Evolutionary conservation across 92 coral and sea anemone species (phyloP).

Genomic region (Pocillopora grandis): DNA sequence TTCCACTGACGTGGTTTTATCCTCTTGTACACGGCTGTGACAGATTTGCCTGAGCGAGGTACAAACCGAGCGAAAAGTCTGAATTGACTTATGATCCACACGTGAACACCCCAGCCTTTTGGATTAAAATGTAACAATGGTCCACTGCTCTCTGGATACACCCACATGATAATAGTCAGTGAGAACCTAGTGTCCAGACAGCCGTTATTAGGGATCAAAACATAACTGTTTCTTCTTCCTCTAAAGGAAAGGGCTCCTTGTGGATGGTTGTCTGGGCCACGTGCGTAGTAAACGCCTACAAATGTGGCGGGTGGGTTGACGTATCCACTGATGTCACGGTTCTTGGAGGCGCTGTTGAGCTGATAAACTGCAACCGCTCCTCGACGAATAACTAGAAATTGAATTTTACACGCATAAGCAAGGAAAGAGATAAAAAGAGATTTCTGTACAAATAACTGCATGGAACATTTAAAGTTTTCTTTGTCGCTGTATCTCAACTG

Average conservation of each 20-base stretch:
- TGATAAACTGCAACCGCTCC: slow-evolving; percentile 58
- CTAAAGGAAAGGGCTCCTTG: slow-evolving; percentile 56
- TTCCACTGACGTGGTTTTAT: slow-evolving; percentile 58
- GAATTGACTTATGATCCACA: slow-evolving; percentile 35
- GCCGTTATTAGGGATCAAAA: slow-evolving; percentile 65
- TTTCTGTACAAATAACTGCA: background rate
- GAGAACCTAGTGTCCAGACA: slow-evolving; percentile 63
- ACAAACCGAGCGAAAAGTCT: slow-evolving; percentile 50
- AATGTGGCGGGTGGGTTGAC: slow-evolving; percentile 56
- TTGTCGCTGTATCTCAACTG: background rate
- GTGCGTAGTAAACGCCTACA: slow-evolving; percentile 39
- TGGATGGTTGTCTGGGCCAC: slow-evolving; percentile 64
- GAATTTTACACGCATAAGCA: background rate
- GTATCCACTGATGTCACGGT: slow-evolving; percentile 52
- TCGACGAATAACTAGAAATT: slow-evolving; percentile 5
- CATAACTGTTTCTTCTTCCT: slow-evolving; percentile 61
- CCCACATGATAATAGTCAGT: slow-evolving; percentile 59
- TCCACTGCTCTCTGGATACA: slow-evolving; percentile 59
- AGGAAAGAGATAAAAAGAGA: background rate
- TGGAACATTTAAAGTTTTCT: background rate
- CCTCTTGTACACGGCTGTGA: slow-evolving; percentile 36
- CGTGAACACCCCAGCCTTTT: slow-evolving; percentile 49
- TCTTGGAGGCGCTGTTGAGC: slow-evolving; percentile 39
- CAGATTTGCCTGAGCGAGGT: slow-evolving; percentile 45
- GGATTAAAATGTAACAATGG: slow-evolving; percentile 68